These are phyloP conservation scores for Patella caerulea DNA, from an alignment of 2,888 invertebrate species.

Conservation along the genomic window DNA sequence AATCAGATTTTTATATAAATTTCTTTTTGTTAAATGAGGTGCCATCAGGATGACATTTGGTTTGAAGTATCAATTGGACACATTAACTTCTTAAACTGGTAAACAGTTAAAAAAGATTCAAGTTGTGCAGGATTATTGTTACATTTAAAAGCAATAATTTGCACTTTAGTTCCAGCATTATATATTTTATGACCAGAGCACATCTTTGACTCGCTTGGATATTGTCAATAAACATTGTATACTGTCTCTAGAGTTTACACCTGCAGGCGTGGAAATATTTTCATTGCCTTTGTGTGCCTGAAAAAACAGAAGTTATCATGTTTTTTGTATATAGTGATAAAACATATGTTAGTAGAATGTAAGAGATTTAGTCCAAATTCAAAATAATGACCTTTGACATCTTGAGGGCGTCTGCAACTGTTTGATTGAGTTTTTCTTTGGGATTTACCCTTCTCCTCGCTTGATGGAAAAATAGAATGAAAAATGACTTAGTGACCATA, in stretches of 20 bases:
- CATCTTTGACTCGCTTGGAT: no score
- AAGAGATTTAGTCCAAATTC: conserved; percentile 4
- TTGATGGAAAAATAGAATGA: neutral
- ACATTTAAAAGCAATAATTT: no score
- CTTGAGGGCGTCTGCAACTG: neutral
- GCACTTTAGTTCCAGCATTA: no score
- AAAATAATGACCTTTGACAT: conserved; percentile 7
- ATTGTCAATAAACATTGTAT: neutral
- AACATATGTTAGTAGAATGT: conserved; percentile 10
- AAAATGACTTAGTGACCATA: conserved; percentile 7
- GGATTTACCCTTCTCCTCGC: neutral
- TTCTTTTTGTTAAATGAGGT: no score
- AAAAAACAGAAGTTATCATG: neutral
- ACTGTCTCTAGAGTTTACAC: neutral
- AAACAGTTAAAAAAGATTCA: no score
- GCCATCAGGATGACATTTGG: no score
- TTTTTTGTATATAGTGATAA: conserved; percentile 5
- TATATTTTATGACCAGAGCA: no score
- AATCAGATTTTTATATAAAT: no score
- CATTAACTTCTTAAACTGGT: no score
- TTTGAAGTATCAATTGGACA: no score
- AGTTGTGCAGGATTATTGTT: no score
- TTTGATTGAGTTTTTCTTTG: neutral
- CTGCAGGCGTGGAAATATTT: neutral
- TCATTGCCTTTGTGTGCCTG: conserved; percentile 7